A percentile compares a stretch with the other conserved stretches of the same genome.
Evolutionary conservation across 2,113 vertebrate genomes (phyloP).

Genomic region (Plectropomus leopardus): DNA sequence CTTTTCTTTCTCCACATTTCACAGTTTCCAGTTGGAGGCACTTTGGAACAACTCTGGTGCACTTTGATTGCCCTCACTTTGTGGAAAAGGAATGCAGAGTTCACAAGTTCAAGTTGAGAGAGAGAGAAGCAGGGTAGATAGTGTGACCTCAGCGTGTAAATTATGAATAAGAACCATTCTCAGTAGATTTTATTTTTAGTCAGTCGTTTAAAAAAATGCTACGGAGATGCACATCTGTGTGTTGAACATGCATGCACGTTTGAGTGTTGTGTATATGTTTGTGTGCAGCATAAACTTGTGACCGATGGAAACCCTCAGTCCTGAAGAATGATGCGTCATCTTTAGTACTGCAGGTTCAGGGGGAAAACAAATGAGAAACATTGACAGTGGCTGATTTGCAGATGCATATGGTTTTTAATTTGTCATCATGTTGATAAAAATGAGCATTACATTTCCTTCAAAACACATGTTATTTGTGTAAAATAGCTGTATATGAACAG

Average conservation of each 20-base stretch:
- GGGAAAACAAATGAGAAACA: too few species aligned
- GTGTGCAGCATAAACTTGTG: background rate
- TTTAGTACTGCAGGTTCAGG: background rate
- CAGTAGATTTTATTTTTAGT: background rate
- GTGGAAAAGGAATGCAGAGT: slow-evolving; percentile 36
- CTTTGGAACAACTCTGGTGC: slow-evolving; percentile 40
- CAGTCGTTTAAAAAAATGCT: background rate
- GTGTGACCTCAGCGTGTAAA: slow-evolving; percentile 42
- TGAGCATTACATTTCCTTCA: too few species aligned
- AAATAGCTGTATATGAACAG: too few species aligned
- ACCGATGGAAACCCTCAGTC: too few species aligned
- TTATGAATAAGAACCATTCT: slow-evolving; percentile 41
- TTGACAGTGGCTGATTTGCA: too few species aligned
- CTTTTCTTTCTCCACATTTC: slow-evolving; percentile 1
- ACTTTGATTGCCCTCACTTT: slow-evolving; percentile 55
- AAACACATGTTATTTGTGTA: too few species aligned
- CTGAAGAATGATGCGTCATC: background rate
- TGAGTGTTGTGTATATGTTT: background rate
- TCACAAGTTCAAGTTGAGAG: slow-evolving; percentile 49
- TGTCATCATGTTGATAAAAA: too few species aligned
- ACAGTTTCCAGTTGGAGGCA: slow-evolving; percentile 34
- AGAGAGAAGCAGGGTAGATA: background rate
- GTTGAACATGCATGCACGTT: background rate
- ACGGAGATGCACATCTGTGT: background rate
- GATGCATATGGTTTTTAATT: too few species aligned